phyloP scores from a whole-genome alignment of 2,113 vertebrate genomes.

The Gnathonemus echidnorhynchus region DNA sequence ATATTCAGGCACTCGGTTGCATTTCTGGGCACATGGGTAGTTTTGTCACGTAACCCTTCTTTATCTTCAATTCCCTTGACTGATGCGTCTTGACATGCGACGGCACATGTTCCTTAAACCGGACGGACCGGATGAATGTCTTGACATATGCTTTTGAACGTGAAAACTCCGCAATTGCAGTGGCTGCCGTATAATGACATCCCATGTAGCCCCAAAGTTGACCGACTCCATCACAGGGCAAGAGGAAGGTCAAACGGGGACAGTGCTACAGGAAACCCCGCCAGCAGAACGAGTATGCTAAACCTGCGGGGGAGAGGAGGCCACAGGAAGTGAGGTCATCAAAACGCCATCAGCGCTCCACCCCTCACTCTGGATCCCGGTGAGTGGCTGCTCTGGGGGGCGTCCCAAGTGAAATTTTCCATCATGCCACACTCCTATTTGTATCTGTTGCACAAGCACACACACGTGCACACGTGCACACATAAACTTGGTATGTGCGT shows the following conservation, averaged over 20 bases:
- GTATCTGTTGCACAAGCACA: not conserved
- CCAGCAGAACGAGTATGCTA: not conserved
- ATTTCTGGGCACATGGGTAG: not conserved
- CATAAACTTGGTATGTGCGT: not conserved
- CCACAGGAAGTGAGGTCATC: conserved; percentile 49
- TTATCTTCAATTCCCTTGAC: not conserved
- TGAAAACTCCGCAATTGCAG: not conserved
- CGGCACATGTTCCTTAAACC: not conserved
- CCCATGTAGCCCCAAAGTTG: not conserved
- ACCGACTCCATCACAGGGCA: conserved; percentile 17
- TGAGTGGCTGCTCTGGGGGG: conserved; percentile 45
- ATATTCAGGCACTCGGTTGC: not conserved
- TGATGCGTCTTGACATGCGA: not conserved
- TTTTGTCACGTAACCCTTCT: not conserved
- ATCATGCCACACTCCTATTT: not conserved
- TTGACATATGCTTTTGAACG: not conserved
- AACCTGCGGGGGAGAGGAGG: conserved; percentile 21
- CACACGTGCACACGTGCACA: not conserved
- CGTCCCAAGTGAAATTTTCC: not conserved
- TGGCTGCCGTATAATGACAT: not conserved
- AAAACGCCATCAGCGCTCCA: conserved; percentile 41
- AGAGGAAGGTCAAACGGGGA: conserved; percentile 19
- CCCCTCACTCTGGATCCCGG: conserved; percentile 57
- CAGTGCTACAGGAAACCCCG: conserved; percentile 20
- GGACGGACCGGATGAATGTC: not conserved